phyloP scores from a whole-genome alignment of 2,797 vertebrate species.

The Amazona finschi region DNA sequence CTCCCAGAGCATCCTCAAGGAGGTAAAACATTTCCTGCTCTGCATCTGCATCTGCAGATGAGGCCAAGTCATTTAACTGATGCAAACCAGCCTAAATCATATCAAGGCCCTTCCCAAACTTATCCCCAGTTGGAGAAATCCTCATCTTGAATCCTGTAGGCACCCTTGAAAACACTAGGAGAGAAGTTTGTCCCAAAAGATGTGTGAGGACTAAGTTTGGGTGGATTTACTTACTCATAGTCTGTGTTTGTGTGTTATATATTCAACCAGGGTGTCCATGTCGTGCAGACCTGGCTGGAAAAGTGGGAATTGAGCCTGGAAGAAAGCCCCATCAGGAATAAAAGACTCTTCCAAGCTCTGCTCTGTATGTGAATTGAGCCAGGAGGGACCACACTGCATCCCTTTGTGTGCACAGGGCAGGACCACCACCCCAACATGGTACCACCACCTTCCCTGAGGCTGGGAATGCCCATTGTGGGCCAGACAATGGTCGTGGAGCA shows the following conservation, averaged over 20 bases:
- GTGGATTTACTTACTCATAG: neutral
- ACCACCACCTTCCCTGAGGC: neutral
- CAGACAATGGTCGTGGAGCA: neutral
- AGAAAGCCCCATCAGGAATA: neutral
- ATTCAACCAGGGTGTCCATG: rapidly evolving
- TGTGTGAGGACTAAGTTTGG: neutral
- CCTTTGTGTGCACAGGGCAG: neutral
- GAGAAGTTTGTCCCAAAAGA: neutral
- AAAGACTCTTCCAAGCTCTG: neutral
- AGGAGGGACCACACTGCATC: neutral
- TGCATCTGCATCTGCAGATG: neutral
- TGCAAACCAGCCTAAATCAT: neutral
- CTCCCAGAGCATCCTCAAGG: neutral
- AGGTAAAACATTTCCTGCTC: neutral
- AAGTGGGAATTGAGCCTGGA: neutral
- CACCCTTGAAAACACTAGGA: neutral
- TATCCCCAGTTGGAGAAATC: neutral
- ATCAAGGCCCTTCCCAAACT: neutral
- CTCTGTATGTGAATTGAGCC: neutral
- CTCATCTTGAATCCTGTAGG: neutral
- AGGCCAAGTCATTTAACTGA: neutral
- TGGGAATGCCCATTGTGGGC: neutral
- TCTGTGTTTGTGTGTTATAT: neutral
- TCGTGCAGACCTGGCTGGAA: neutral
- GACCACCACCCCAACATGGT: neutral